Conservation (phyloP, 2,797 vertebrate species). For the Neopelma chrysocephalum region DNA sequence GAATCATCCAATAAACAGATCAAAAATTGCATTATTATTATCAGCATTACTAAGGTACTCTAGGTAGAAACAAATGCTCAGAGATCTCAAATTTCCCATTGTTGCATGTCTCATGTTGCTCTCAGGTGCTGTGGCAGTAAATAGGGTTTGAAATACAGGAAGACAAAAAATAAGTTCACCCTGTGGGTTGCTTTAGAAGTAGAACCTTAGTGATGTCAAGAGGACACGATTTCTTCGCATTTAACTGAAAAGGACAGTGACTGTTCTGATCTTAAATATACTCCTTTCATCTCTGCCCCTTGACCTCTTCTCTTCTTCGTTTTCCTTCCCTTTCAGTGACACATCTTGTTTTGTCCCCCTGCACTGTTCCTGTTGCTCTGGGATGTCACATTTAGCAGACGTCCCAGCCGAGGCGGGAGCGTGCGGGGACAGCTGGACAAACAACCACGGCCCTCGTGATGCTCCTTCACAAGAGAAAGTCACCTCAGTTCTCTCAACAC, state of each 20-base stretch:
- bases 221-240: not conserved
- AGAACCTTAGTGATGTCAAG: not conserved
- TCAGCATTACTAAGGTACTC: not conserved
- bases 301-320: not conserved
- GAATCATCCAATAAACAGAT: not conserved
- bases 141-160: not conserved
- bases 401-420: not conserved
- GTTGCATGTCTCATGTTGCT: not conserved
- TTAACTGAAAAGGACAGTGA: not conserved
- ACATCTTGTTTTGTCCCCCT: not conserved
- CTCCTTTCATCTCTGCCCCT: not conserved
- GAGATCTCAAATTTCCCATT: not conserved
- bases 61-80: not conserved
- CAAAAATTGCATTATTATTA: not conserved
- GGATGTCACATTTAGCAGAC: not conserved
- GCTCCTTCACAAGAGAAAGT: not conserved
- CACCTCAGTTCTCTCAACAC: not conserved
- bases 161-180: not conserved
- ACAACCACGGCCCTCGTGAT: fast-evolving
- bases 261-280: not conserved
- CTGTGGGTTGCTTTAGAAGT: not conserved
- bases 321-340: not conserved
- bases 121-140: not conserved
- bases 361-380: not conserved
- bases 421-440: not conserved